These are phyloP conservation scores for Subanguina moxae DNA, from an alignment of 1,140 invertebrate species.

Conservation along the genomic window DNA sequence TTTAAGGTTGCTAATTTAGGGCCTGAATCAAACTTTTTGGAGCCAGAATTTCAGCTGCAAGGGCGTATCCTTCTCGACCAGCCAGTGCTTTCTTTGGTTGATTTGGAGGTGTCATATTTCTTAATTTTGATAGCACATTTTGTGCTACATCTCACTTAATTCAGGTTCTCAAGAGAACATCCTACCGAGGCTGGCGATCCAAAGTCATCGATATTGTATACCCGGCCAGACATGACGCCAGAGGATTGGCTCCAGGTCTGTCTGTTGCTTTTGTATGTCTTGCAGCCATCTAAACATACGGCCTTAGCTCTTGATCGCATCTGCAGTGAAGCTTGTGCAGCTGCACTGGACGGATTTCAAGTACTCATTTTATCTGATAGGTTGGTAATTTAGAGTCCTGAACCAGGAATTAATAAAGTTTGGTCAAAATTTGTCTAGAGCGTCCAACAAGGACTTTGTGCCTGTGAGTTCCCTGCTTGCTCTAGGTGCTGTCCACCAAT, in stretches of 20 bases:
- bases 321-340: slow-evolving; percentile 74
- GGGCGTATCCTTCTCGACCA: slow-evolving; percentile 86
- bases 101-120: slow-evolving; percentile 68
- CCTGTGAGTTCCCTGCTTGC: slow-evolving; percentile 69
- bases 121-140: slow-evolving; percentile 3
- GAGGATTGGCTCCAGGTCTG: slow-evolving; percentile 65
- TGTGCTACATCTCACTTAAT: slow-evolving; percentile 11
- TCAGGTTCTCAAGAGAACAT: slow-evolving; percentile 63
- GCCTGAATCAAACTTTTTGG: slow-evolving; percentile 87
- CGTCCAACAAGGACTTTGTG: slow-evolving; percentile 54
- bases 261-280: neutral
- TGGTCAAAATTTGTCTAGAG: slow-evolving; percentile 59
- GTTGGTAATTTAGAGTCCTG: slow-evolving; percentile 61
- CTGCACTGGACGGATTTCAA: slow-evolving; percentile 76
- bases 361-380: slow-evolving; percentile 84
- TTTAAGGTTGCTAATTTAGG: slow-evolving; percentile 35
- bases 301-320: slow-evolving; percentile 74
- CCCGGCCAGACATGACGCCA: slow-evolving; percentile 68
- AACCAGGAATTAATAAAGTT: slow-evolving; percentile 63
- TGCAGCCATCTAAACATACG: neutral
- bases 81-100: slow-evolving; percentile 84
- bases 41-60: slow-evolving; percentile 81
- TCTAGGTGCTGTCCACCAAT: slow-evolving; percentile 87
- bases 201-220: slow-evolving; percentile 86
- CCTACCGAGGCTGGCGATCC: slow-evolving; percentile 83